Evolutionary conservation across 1,140 invertebrate genomes (phyloP).

Genomic region (Caerostris extrusa): DNA sequence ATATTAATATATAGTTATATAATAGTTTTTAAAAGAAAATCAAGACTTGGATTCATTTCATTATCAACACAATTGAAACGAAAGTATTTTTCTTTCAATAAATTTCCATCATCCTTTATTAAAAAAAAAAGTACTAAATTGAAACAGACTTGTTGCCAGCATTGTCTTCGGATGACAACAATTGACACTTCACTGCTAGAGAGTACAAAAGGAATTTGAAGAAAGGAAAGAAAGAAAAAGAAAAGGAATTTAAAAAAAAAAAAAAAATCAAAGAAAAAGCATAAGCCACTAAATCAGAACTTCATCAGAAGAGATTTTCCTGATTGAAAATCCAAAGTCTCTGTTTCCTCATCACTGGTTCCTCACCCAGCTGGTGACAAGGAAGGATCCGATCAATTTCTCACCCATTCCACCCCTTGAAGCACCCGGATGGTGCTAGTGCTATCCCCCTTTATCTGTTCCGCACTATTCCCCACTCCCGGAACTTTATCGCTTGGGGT

Average conservation of each 20-base stretch:
- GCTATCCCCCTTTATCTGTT: slow-evolving; percentile 57
- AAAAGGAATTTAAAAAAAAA: slow-evolving; percentile 19
- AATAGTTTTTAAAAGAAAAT: neutral
- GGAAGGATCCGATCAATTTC: slow-evolving; percentile 74
- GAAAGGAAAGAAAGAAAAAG: neutral
- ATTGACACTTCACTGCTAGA: slow-evolving; percentile 8
- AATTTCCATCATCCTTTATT: neutral
- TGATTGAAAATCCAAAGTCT: slow-evolving; percentile 77
- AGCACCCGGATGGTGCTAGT: slow-evolving; percentile 16
- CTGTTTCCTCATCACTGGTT: slow-evolving; percentile 73
- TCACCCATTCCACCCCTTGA: slow-evolving; percentile 60
- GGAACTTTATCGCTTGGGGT: slow-evolving; percentile 71
- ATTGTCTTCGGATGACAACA: slow-evolving; percentile 24
- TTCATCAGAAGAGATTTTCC: slow-evolving; percentile 76
- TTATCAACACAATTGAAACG: neutral
- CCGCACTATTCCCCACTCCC: slow-evolving; percentile 54
- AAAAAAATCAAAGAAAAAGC: slow-evolving; percentile 1
- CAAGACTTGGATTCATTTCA: neutral
- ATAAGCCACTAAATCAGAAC: slow-evolving; percentile 76
- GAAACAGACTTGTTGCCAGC: slow-evolving; percentile 55
- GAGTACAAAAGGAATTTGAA: neutral
- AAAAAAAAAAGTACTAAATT: neutral
- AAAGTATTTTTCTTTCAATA: neutral
- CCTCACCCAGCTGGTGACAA: slow-evolving; percentile 75
- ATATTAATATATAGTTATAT: too few relatives aligned